Conservation (phyloP, 2,113 vertebrate genomes). For the Gopherus flavomarginatus region DNA sequence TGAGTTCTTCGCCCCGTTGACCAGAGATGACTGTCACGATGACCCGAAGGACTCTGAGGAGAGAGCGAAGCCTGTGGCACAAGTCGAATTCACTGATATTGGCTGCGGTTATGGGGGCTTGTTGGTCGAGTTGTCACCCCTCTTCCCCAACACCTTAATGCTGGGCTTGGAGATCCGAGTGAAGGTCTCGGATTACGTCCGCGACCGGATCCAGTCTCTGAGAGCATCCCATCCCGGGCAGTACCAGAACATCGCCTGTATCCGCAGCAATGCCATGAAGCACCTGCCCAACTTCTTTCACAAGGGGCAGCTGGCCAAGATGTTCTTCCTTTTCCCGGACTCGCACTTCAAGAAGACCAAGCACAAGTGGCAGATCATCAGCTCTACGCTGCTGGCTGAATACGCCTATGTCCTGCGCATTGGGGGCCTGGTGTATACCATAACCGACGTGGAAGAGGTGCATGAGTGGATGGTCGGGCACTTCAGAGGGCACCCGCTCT, state of each 20-base stretch:
- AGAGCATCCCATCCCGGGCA: slow-evolving; percentile 80
- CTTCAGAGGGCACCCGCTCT: slow-evolving; percentile 89
- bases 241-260: slow-evolving; percentile 93
- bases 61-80: slow-evolving; percentile 22
- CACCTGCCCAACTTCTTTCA: slow-evolving; percentile 93
- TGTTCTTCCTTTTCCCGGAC: slow-evolving; percentile 91
- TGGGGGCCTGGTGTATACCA: slow-evolving; percentile 91
- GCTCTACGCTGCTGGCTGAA: slow-evolving; percentile 89
- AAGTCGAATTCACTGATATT: slow-evolving; percentile 93
- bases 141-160: slow-evolving; percentile 89
- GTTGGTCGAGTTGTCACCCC: slow-evolving; percentile 86
- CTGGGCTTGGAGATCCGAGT: slow-evolving; percentile 92
- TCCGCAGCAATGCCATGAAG: slow-evolving; percentile 96
- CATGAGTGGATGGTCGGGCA: slow-evolving; percentile 92
- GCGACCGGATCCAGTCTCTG: slow-evolving; percentile 88
- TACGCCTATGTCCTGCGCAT: slow-evolving; percentile 89
- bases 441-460: slow-evolving; percentile 91
- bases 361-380: slow-evolving; percentile 96
- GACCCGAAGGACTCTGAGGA: slow-evolving; percentile 54
- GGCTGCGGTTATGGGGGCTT: slow-evolving; percentile 93
- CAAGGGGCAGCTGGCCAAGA: slow-evolving; percentile 89
- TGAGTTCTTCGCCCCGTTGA: slow-evolving; percentile 74
- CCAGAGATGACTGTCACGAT: slow-evolving; percentile 55
- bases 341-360: slow-evolving; percentile 96
- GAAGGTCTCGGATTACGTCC: slow-evolving; percentile 93